Base-by-base conservation (phyloP, 2,797 vertebrate genomes). In the Leuciscus waleckii region DNA sequence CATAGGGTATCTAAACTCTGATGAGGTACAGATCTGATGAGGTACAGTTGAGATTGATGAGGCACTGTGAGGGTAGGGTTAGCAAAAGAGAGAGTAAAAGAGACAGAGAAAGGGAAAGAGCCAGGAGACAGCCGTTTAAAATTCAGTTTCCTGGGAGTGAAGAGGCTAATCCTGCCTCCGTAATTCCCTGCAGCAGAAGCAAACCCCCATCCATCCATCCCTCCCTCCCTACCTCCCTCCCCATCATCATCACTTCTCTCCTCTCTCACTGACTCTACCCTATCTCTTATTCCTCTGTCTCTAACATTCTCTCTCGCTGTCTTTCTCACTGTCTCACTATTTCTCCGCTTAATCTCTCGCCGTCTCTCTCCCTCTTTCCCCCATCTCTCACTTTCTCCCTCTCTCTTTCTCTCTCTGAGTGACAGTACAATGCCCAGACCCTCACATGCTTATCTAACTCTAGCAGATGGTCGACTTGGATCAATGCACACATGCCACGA, bases 401-500 rank as follows among this genome's bases (percentile, higher is more conserved):
- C 80, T 89, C 90, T 92, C 93, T 93, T 92, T 95, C 93, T 92
- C 94, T 98, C 97, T 95, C 95, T 97, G 96, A 97, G 96, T 99
- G 98, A 99, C 98, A 99, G 97, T 98, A 97, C 97, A 97, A 96
- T 97, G 97, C 97, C 98, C 97, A 97, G 97, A 98, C 98, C 97
- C 97, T 98, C 96, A 95, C 97, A 97, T 88, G 97, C 98, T 99
- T 99, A 99, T 99, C 98, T 99, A 97, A 97, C 97, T 97, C 96
- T 96, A 99, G 97, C 98, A 99, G 98, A 99, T 99, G 98, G 98
- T 97, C 96, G 98, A 98, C 98, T 99, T 99, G 98, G 98, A 99
- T 99, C 98, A 99, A 98, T 99, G 98, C 98, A 97, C 98, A 98
- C 97, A 98, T 97, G 96, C 98, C 97, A 98, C 96, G 98, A 99